These are phyloP conservation scores for Brachyhypopomus gauderio DNA, from an alignment of 2,113 vertebrate genomes.

Conservation along the genomic window DNA sequence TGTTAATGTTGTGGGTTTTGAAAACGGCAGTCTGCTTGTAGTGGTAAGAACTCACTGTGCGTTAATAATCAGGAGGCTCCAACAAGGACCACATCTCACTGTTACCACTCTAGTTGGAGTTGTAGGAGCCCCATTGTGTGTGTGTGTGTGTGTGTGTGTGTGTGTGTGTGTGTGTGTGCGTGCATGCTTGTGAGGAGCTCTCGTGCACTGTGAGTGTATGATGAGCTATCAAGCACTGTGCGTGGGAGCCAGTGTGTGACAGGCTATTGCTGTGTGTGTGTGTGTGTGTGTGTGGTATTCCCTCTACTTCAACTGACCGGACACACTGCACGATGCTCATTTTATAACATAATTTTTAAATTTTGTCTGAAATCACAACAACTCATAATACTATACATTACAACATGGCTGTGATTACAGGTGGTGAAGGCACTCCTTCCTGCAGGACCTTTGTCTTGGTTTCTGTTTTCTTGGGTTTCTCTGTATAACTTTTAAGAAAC, in stretches of 20 bases:
- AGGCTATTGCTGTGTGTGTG: too few relatives aligned
- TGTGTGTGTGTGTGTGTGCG: too few relatives aligned
- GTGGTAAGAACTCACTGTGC: neutral
- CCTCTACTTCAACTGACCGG: neutral
- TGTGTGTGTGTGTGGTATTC: neutral
- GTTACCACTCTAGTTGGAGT: neutral
- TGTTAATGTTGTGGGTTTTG: neutral
- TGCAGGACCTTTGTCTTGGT: slow-evolving; percentile 16
- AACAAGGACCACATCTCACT: neutral
- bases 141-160: too few relatives aligned
- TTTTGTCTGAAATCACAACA: neutral
- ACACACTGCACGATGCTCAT: neutral
- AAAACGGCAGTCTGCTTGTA: neutral
- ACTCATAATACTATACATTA: neutral
- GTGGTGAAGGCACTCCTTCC: neutral
- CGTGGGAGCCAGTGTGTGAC: too few relatives aligned
- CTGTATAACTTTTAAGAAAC: slow-evolving; percentile 48
- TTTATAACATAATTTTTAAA: slow-evolving; percentile 2
- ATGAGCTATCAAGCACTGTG: too few relatives aligned
- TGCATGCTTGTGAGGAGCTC: too few relatives aligned
- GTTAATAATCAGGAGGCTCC: neutral
- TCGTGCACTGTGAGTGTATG: too few relatives aligned
- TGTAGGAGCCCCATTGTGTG: neutral
- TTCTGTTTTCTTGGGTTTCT: slow-evolving; percentile 52
- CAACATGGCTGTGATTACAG: neutral